Evolutionary conservation across 2,113 vertebrate species (phyloP), one percentile per base, ranked within the genome.

Genomic region (Pipra filicauda): DNA sequence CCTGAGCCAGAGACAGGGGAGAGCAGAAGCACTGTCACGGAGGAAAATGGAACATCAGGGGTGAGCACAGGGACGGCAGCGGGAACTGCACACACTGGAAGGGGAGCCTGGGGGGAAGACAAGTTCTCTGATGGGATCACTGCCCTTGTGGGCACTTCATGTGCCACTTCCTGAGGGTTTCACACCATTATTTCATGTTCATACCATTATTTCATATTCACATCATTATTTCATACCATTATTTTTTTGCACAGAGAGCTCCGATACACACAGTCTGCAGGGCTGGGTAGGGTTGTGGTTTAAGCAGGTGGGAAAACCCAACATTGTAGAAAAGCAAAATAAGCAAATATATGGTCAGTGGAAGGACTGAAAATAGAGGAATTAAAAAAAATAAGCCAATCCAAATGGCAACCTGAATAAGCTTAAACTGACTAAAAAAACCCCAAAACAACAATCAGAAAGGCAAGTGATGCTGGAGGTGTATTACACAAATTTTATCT

Each of bases 1-100:
- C 99, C 99, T 99, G 98, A 73, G 83, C 19, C 37, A 52, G 46
- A 51, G n/a, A 91, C 74, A 54, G n/a, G 52, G 85, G 55, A 52
- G 82, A 8, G 80, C 43, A 88, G 9, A 75, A 65, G 57, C 2
- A 4, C 48, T 23, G 3, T 90, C 62, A 89, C 71, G 23, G 59
- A 48, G 90, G n/a, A 33, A 54, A 21, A 79, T 14, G 55, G 37
- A 22, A 3, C 1, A 11, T 11, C 80, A 70, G 46, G 5, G 26
- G 27, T 41, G 15, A 49, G 70, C 31, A 17, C 8, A 10, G 57
- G 41, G 12, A 24, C 8, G 59, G 57, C 82, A 19, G 12, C 0
- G 28, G 66, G 67, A n/a, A 57, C 28, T 3, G 23, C 27, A 26
- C 1, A 1, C 2, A 41, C 57, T 52, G 54, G 3, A 18, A 14